phyloP scores from a whole-genome alignment of 2,888 invertebrate species.

The Eueremaeus valkanovi region DNA sequence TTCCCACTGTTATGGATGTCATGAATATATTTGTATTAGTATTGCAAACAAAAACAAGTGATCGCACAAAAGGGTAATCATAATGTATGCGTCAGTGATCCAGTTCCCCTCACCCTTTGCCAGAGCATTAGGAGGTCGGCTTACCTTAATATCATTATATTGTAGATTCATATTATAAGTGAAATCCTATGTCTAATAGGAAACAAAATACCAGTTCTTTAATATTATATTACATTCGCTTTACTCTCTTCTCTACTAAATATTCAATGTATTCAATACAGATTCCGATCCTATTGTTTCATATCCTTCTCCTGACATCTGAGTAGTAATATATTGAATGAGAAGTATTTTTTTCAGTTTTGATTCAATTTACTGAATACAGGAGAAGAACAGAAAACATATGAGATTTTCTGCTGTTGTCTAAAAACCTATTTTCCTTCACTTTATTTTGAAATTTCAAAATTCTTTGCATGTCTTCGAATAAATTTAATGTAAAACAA shows the following conservation, averaged over 20 bases:
- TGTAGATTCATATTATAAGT: slow-evolving; percentile 14
- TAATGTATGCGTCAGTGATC: background rate
- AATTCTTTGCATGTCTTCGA: background rate
- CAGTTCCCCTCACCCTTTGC: background rate
- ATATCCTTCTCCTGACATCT: background rate
- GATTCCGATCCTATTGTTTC: background rate
- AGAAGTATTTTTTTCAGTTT: background rate
- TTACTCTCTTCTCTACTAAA: background rate
- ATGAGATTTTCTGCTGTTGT: background rate
- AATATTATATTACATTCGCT: slow-evolving; percentile 9
- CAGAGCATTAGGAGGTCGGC: background rate
- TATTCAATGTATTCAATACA: background rate
- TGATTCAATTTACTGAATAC: background rate
- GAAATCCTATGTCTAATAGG: background rate
- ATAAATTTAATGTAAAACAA: background rate
- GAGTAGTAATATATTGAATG: background rate
- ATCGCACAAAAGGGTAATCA: slow-evolving; percentile 4
- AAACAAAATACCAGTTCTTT: slow-evolving; percentile 26
- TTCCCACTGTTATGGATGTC: background rate
- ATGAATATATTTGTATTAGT: background rate
- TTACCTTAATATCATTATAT: background rate
- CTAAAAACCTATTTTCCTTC: slow-evolving; percentile 1
- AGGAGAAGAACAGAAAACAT: background rate
- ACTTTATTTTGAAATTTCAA: background rate
- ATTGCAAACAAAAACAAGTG: too few species aligned